Conservation (phyloP, 2,113 vertebrate species). For the Oreochromis aureus region DNA sequence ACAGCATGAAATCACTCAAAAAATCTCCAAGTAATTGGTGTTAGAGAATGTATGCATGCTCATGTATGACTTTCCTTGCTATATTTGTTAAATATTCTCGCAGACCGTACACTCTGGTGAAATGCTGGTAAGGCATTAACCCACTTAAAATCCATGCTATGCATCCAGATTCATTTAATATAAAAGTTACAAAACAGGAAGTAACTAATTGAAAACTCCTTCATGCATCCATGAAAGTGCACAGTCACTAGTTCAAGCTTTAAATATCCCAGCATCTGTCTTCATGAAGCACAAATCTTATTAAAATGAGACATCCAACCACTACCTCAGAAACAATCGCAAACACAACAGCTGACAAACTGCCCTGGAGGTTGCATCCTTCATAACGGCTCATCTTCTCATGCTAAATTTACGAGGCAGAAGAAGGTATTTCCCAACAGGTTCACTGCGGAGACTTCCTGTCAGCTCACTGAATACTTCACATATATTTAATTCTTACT, state of each 20-base stretch:
- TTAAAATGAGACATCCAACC: conserved; percentile 12
- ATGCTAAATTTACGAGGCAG: conserved; percentile 52
- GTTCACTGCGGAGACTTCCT: conserved; percentile 9
- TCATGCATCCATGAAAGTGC: not conserved
- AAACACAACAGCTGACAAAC: conserved; percentile 44
- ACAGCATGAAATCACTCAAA: not conserved
- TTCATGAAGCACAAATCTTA: conserved; percentile 21
- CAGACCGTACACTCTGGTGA: not conserved
- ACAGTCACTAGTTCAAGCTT: not conserved
- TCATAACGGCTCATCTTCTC: conserved; percentile 43
- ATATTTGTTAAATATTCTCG: not conserved
- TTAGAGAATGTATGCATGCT: not conserved
- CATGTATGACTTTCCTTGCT: not conserved
- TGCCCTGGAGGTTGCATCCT: conserved; percentile 20
- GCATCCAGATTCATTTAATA: not conserved
- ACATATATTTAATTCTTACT: conserved; percentile 10
- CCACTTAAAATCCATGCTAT: not conserved
- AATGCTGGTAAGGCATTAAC: not conserved
- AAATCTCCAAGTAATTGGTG: not conserved
- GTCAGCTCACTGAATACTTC: conserved; percentile 47
- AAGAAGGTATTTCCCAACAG: conserved; percentile 47
- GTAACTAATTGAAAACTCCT: not conserved
- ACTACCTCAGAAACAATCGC: conserved; percentile 31
- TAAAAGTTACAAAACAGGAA: not conserved
- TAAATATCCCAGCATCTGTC: not conserved